These are phyloP conservation scores for Siniperca scherzeri DNA, from an alignment of 2,797 vertebrate genomes.

Conservation along the genomic window DNA sequence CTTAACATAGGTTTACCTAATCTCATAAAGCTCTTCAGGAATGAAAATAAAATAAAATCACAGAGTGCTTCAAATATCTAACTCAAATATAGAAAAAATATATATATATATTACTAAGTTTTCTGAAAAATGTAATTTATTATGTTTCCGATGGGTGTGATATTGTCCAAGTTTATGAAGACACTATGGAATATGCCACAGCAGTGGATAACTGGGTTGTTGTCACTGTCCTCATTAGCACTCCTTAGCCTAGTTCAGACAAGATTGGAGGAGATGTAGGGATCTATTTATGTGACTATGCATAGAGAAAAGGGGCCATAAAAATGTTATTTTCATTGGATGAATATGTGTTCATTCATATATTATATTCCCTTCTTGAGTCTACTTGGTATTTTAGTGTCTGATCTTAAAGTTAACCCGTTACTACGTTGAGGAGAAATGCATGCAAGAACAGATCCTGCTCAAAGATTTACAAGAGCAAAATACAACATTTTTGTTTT, in stretches of 20 bases:
- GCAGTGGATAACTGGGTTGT: conserved; percentile 30
- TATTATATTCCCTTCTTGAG: not conserved
- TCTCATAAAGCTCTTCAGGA: not conserved
- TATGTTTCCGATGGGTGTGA: not conserved
- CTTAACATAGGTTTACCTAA: too few species aligned
- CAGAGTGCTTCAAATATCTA: not conserved
- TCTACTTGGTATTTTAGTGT: not conserved
- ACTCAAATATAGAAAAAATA: not conserved
- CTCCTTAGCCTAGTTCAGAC: conserved; percentile 27
- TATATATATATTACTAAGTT: not conserved
- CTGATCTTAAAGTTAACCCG: not conserved
- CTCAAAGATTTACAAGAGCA: not conserved
- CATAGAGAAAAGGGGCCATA: not conserved
- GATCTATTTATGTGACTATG: conserved; percentile 24
- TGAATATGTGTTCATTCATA: not conserved
- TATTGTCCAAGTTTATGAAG: not conserved
- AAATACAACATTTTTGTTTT: conserved; percentile 7
- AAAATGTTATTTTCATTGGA: not conserved
- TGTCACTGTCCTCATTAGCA: conserved; percentile 42
- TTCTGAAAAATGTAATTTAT: not conserved
- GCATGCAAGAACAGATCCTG: not conserved
- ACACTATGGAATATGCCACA: conserved; percentile 8
- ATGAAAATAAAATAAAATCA: not conserved
- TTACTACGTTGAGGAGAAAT: not conserved
- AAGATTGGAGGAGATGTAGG: conserved; percentile 17